Evolutionary conservation across 2,113 vertebrate species (phyloP), one percentile per base, ranked within the genome.

Genomic region (Salminus brasiliensis): DNA sequence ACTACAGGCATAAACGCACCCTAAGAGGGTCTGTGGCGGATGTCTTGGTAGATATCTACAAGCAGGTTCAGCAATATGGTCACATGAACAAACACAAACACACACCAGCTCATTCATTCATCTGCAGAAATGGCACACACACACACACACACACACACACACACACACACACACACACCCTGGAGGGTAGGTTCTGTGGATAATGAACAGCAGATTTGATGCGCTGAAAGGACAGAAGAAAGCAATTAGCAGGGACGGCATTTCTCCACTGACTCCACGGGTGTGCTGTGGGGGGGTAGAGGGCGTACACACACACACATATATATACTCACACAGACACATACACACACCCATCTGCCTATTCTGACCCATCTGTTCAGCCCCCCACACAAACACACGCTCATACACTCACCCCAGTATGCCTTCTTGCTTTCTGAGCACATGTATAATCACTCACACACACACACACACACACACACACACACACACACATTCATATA

Each of bases 291-390:
- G 79, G 79, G 84, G 78, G 16, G 75, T 87, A 80, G 89, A 82
- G 79, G 85, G 80, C 84, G 85, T 74, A 83, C 82, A 49, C 72
- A 85, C 81, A 83, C n/a, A n/a, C n/a, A n/a, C n/a, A n/a, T n/a
- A n/a, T n/a, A n/a, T n/a, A n/a, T n/a, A n/a, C 9, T 4, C 36
- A 5, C 36, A 39, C 9, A 9, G 13, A 47, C 47, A 49, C 47
- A 85, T 75, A 84, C 82, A 47, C 72, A 85, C 81, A 83, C 81
- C 90, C 90, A 92, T 91, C 91, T 92, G 91, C 88, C 85, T 68
- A 77, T 84, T 84, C 76, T 85, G 83, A 83, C 87, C 84, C 88
- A 88, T 88, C 86, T 88, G 85, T 81, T 87, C 82, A 70, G 59
- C 59, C 63, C 45, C 36, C 70, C 12, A 60, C 43, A 49, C 69